Evolutionary conservation across 2,888 invertebrate species (phyloP), one percentile per base, ranked within the genome.

Genomic region (Acleris cristana): DNA sequence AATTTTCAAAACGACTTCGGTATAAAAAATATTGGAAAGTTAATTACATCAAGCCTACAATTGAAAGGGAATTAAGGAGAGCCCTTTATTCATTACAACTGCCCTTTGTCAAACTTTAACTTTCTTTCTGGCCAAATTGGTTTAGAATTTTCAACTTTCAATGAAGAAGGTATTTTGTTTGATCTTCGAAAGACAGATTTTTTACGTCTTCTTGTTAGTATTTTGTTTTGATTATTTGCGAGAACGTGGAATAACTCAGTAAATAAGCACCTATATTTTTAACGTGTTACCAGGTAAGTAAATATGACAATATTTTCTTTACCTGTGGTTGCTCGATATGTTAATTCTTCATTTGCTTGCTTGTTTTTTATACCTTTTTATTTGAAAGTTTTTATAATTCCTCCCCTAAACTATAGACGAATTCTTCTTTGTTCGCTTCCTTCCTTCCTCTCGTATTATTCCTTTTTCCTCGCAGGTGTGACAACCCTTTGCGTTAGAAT

Each of bases 381-480:
- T 2, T 3, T 19, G 19, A 14, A 14, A 19, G 10, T 12, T 16
- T 19, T 19, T 34, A 34, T 10, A 34, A 14, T 2, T 18, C n/a
- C 26, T 40, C 30, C 48, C 26, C 55, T 30, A 61, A 56, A 65
- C 55, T 56, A 52, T 30, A 53, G 34, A 56, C 49, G 49, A 49
- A 30, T 52, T 61, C 65, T 65, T 40, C 34, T 52, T 53, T 62
- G n/a, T 59, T 64, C 62, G 74, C 73, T 75, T 70, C 67, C 76
- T 80, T 76, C 81, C 78, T 81, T 73, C 79, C 83, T 81, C 74
- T 73, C 74, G 70, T 70, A 71, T 72, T 70, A 75, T 74, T 76
- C 71, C 65, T 79, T 85, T 82, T 80, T 73, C 71, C 16, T 26
- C 73, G 85, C 92, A 90, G 90, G 91, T 90, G 90, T 79, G 83